Percentiles rank a stretch among this genome's conserved stretches.
These are phyloP conservation scores for Cotesia vestalis DNA, from an alignment of 1,140 invertebrate species.

Conservation along the genomic window DNA sequence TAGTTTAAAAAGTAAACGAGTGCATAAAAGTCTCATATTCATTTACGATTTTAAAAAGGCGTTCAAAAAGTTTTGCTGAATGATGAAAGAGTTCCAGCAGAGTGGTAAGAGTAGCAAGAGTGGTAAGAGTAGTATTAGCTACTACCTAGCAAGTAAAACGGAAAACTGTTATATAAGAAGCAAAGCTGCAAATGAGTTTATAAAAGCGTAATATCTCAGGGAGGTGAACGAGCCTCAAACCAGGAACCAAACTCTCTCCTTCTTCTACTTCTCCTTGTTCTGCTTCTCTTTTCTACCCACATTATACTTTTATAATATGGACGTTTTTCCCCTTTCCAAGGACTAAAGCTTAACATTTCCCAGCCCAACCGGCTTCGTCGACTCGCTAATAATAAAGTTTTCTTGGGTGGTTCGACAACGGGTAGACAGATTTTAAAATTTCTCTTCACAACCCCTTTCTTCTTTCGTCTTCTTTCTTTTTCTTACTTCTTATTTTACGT, in stretches of 20 bases:
- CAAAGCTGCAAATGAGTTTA: constrained; percentile 65
- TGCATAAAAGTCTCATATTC: constrained; percentile 1
- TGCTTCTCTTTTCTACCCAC: constrained; percentile 24
- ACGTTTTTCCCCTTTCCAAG: constrained; percentile 47
- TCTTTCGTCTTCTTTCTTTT: constrained; percentile 30
- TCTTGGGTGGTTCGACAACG: constrained; percentile 64
- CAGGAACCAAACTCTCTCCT: neutral
- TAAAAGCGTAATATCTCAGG: constrained; percentile 61
- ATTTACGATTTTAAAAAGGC: no score
- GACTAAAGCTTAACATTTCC: constrained; percentile 9
- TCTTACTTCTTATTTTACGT: constrained; percentile 24
- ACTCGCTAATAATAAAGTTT: constrained; percentile 66
- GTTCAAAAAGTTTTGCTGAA: neutral
- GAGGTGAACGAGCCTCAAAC: constrained; percentile 43
- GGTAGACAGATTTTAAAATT: constrained; percentile 68
- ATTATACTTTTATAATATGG: constrained; percentile 23
- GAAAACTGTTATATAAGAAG: no score
- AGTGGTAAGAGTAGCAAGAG: constrained; percentile 8
- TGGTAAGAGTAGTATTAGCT: neutral
- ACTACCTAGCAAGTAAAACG: no score
- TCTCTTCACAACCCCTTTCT: constrained; percentile 56
- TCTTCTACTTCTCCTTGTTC: no score
- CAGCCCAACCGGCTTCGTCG: constrained; percentile 29
- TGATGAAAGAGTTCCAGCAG: neutral
- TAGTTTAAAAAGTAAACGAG: neutral